Evolutionary conservation across 2,797 vertebrate genomes (phyloP), one percentile per base, ranked within the genome.

Genomic region (Erpetoichthys calabaricus): DNA sequence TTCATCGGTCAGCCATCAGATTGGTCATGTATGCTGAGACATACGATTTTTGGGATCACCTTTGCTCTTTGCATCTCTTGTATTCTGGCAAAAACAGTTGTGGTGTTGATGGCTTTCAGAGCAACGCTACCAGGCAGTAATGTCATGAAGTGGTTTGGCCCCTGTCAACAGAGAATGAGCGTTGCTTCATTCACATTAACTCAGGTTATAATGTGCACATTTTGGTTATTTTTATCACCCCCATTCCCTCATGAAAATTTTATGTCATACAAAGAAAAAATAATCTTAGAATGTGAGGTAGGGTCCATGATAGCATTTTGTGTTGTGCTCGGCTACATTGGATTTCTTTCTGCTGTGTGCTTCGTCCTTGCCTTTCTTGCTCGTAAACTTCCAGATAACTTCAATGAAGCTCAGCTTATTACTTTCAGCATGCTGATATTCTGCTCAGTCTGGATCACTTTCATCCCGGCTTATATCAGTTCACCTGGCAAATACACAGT

Each of bases 161-260:
- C 76, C 8, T 47, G 47, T 2, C 75, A 80, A 60, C 83, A 86
- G 62, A 82, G 75, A 53, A 64, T 70, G 44, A 74, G 85, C 57
- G 85, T 88, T 59, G 62, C 65, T 25, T 43, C 72, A 5, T 84
- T 80, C 54, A 84, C 85, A 3, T 63, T 84, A 6, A 63, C 80
- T 45, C 86, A 88, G 79, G 73, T 85, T 2, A 66, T 80, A 6
- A 85, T 86, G 62, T 88, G 83, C n/a, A 49, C n/a, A n/a, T n/a
- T 49, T 7, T 49, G 47, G 47, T n/a, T 49, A n/a, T 3, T n/a
- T 7, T n/a, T 49, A n/a, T 49, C 7, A 7, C 47, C 47, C n/a
- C 47, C 47, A 49, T 49, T 49, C n/a, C 47, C 47, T n/a, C n/a
- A 7, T n/a, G n/a, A 49, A 49, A 49, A 49, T n/a, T 76, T 60